A percentile compares a stretch with the other conserved stretches of the same genome.
phyloP scores from a whole-genome alignment of 2,888 invertebrate genomes.

The Stenodera caucasica region DNA sequence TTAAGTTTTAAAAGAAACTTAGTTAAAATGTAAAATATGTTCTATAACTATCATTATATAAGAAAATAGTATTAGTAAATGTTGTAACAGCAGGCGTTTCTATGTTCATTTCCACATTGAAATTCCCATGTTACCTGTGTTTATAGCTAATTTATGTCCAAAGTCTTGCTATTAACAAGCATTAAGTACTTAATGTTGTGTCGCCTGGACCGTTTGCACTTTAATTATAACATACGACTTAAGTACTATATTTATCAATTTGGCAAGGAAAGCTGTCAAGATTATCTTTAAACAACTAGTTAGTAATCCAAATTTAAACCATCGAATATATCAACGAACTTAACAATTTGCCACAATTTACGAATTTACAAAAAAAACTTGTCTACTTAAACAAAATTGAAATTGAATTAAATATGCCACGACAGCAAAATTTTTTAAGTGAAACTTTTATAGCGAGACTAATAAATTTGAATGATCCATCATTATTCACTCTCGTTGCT shows the following conservation, averaged over 20 bases:
- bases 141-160: constrained; percentile 47
- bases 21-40: constrained; percentile 30
- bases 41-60: neutral
- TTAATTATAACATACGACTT: constrained; percentile 14
- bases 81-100: neutral
- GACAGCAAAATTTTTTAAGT: no score
- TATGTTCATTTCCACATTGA: constrained; percentile 12
- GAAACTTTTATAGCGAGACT: no score
- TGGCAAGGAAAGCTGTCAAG: constrained; percentile 1
- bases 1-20: constrained; percentile 34
- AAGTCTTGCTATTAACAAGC: constrained; percentile 50
- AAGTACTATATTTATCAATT: constrained; percentile 6
- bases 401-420: no score
- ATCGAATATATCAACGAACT: neutral
- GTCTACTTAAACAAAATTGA: no score
- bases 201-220: constrained; percentile 43
- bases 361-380: no score
- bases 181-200: constrained; percentile 50
- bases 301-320: neutral
- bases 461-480: no score
- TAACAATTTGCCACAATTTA: no score
- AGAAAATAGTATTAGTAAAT: neutral
- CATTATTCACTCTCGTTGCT: no score
- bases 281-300: neutral
- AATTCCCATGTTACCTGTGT: constrained; percentile 38